Percentiles rank a stretch among this genome's conserved stretches.
phyloP scores from a whole-genome alignment of 2,113 vertebrate species.

The Aspiorhynchus laticeps region DNA sequence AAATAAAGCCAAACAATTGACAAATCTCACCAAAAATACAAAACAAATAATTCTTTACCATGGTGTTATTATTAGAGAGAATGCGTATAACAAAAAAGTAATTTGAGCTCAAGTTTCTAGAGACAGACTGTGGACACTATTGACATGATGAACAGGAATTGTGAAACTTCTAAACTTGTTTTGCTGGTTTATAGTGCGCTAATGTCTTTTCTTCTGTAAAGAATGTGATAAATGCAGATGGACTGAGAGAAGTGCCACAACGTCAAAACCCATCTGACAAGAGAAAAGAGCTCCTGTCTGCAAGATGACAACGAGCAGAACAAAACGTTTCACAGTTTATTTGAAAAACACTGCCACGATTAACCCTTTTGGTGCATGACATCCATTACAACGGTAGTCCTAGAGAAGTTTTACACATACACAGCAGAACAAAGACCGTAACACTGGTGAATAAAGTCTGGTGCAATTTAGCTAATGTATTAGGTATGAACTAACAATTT shows the following conservation, averaged over 20 bases:
- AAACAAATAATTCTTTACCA: neutral
- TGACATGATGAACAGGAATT: neutral
- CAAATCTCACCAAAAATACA: neutral
- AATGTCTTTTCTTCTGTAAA: neutral
- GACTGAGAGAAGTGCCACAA: neutral
- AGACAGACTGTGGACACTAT: neutral
- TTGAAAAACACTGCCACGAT: neutral
- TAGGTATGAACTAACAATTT: neutral
- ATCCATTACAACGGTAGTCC: neutral
- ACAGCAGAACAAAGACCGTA: neutral
- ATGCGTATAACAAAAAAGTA: too few relatives aligned
- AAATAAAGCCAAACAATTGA: neutral
- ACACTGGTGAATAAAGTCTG: neutral
- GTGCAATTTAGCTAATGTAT: neutral
- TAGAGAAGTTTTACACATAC: neutral
- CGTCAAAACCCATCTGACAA: neutral
- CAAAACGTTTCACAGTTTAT: neutral
- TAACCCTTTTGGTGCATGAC: neutral
- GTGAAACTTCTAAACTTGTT: neutral
- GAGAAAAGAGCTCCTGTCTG: neutral
- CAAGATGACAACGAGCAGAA: neutral
- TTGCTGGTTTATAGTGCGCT: neutral
- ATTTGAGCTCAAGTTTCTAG: neutral
- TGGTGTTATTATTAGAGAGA: neutral
- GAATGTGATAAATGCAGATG: neutral